Base-by-base conservation (phyloP, 2,888 invertebrate genomes). In the Unio delphinus region DNA sequence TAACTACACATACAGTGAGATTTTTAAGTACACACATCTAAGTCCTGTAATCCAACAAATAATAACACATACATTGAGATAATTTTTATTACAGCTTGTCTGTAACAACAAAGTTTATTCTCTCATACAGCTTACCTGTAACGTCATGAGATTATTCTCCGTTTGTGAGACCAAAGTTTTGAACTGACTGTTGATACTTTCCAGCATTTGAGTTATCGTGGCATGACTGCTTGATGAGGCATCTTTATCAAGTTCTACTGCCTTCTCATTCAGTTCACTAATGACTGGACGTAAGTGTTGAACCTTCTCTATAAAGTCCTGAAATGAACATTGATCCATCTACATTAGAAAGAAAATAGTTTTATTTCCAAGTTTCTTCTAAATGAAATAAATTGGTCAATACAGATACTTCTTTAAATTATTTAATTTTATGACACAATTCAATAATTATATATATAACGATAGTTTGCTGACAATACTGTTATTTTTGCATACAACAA, bases 261-360 rank as follows among this genome's bases (percentile, higher is more conserved):
- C 94, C 79, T 95, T 94, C 91, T 96, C 95, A 90, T 95, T 94
- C 83, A 96, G 92, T 64, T 95, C 92, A 88, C 95, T 95, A 83
- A 96, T 91, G 88, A 95, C 94, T 87, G 93, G 92, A 90, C 95
- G 94, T 86, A 96, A 95, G 87, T 94, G 94, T 95, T 96, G 91
- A n/a, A 87, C 65, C 65, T 79, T 76, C 56, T 78, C 75, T n/a
- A 82, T 72, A 64, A 83, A 84, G 61, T 81, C 76, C 86, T 86
- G 70, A 55, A 77, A 65, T 61, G 55, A 61, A 67, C n/a, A 56
- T 20, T 64, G 45, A 45, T 45, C 11, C 1, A 11, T 45, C 45
- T 45, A 11, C 11, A 45, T 45, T 45, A 45, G 11, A 15, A 45
- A 15, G 15, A 45, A 15, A 45, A 45, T 45, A 45, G 45, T 45